Evolutionary conservation across 2,888 invertebrate species (phyloP), one percentile per base, ranked within the genome.

Genomic region (Tetragonula carbonaria): DNA sequence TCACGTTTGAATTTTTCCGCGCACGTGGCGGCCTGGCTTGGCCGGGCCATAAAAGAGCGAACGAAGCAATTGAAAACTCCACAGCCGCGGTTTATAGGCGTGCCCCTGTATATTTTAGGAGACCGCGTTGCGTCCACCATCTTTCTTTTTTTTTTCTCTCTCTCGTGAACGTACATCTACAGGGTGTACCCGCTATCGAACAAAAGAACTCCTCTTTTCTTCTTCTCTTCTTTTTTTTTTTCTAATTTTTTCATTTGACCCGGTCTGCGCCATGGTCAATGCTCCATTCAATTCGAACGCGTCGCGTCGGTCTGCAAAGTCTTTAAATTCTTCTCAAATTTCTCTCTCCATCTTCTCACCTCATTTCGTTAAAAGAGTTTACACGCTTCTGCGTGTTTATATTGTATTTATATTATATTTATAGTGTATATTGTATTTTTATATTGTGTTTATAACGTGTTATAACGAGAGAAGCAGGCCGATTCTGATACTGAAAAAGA

Each of bases 31-130:
- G 66, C 66, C 73, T 51, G 65, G 63, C 73, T 45, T 33, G 33
- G 57, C 72, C 51, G 74, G 78, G 75, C 81, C 82, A 85, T 89
- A 91, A 91, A 90, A 88, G 80, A 78, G 80, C 79, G 86, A 79
- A 82, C 82, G 73, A 63, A 82, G 86, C 90, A 88, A 89, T 88
- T 87, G 91, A 90, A 89, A 91, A 86, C 89, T 87, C 82, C 65
- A 28, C 28, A 65, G 72, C 23, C 72, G 86, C 78, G 81, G 83
- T 89, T 89, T 88, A 87, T 87, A 86, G 88, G 78, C 85, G 67
- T 21, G 62, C 74, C 67, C 74, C 21, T 82, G 78, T 83, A 86
- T 88, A 87, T 88, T 88, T 87, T 77, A 87, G 77, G 33, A 67
- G 78, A n/a, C 59, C 71, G 57, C 66, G 66, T 33, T 53, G 74